Conservation (phyloP, 2,797 vertebrate genomes). For the Eupleurogrammus muticus region DNA sequence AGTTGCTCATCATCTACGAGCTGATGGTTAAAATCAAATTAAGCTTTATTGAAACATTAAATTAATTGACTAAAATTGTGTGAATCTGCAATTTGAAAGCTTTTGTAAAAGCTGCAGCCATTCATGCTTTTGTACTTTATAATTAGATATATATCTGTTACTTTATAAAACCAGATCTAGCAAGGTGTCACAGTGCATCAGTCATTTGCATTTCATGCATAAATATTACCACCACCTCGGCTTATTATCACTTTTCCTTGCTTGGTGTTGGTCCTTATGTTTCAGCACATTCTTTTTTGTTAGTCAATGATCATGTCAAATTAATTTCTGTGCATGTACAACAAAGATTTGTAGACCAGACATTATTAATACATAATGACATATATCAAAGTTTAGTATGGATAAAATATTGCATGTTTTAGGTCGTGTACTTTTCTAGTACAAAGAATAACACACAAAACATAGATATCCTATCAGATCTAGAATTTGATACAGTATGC, state of each 20-base stretch:
- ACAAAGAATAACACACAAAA: neutral
- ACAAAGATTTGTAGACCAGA: neutral
- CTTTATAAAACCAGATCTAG: neutral
- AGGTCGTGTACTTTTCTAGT: neutral
- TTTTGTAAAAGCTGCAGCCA: neutral
- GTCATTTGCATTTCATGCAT: slow-evolving; percentile 50
- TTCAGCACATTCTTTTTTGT: slow-evolving; percentile 40
- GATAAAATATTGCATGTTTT: neutral
- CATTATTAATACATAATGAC: no score
- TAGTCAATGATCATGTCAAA: neutral
- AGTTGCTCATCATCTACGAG: neutral
- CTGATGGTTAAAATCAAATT: neutral
- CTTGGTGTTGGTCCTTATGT: slow-evolving; percentile 39
- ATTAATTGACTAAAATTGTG: neutral
- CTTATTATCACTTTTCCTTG: slow-evolving; percentile 1
- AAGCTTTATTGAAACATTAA: neutral
- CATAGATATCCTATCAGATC: no score
- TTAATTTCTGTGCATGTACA: slow-evolving; percentile 4
- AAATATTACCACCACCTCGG: slow-evolving; percentile 35
- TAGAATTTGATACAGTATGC: neutral
- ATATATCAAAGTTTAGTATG: neutral
- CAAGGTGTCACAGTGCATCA: slow-evolving; percentile 8
- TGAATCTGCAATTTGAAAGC: slow-evolving; percentile 7
- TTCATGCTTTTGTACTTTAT: neutral
- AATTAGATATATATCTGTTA: neutral